Evolutionary conservation across 2,888 invertebrate genomes (phyloP), one percentile per base, ranked within the genome.

Genomic region (Caenorhabditis uteleia): DNA sequence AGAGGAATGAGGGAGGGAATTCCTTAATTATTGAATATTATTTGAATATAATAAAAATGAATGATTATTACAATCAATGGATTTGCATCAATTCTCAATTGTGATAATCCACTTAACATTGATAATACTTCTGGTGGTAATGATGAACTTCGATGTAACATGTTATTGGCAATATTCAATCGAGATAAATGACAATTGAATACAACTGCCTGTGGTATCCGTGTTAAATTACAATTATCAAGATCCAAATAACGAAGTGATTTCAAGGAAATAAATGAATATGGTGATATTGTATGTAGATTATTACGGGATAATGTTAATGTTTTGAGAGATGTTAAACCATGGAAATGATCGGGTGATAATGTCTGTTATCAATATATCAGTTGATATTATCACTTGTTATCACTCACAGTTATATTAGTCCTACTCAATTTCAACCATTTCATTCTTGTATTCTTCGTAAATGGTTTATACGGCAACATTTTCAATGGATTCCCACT

Each of bases 251-350:
- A 61, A 25, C 58, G 49, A 2, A 72, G 53, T 7, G 71, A 67
- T 48, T 77, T 77, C 3, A 77, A 43, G 7, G 80, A 77, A 14
- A 80, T 59, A 45, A 80, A 75, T 7, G 79, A 53, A 51, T 74
- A 75, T 1, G 74, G 55, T 6, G 75, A 71, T 23, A 79, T 70
- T 8, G 70, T 42, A 34, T 74, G 67, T 2, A 78, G 40, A 0
- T 74, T 73, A 39, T 59, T 73, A 33, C 59, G 44, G 2, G 75
- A 67, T 2, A 78, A 44, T 2, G 74, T 64, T 5, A 78, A 58
- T 2, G 76, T 71, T 18, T 74, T 61, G 16, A 78, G 54, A 4
- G 71, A 62, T 7, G 36, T 26, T n/a, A 78, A 44, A 18, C 78
- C 78, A 29, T 46, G 47, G 29, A 78, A 70, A 21, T 75, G 68